phyloP scores from a whole-genome alignment of 2,797 vertebrate genomes.

The Zenarchopterus dispar region DNA sequence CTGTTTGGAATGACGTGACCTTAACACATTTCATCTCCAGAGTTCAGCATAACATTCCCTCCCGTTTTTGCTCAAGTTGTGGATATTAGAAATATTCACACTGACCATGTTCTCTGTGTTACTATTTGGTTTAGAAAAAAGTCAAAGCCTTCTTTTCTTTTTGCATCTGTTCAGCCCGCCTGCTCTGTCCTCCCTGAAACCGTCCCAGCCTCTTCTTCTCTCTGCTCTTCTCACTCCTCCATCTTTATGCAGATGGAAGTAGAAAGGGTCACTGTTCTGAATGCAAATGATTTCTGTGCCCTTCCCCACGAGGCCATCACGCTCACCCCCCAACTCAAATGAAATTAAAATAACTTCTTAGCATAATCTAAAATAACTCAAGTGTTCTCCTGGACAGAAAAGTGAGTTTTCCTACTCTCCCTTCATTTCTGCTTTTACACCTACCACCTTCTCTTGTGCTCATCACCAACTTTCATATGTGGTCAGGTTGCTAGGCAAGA shows the following conservation, averaged over 20 bases:
- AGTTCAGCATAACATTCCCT: conserved; percentile 33
- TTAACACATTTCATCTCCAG: conserved; percentile 40
- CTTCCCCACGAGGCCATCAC: conserved; percentile 63
- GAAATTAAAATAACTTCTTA: conserved; percentile 56
- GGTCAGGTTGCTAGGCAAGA: conserved; percentile 48
- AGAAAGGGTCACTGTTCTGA: conserved; percentile 76
- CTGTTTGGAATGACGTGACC: conserved; percentile 17
- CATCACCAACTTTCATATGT: conserved; percentile 41
- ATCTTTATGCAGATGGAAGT: conserved; percentile 77
- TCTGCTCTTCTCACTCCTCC: conserved; percentile 57
- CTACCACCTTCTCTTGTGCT: conserved; percentile 26
- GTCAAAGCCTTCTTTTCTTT: conserved; percentile 51
- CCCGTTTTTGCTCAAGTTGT: conserved; percentile 29
- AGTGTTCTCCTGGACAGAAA: conserved; percentile 47
- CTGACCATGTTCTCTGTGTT: conserved; percentile 35
- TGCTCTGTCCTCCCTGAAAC: conserved; percentile 58
- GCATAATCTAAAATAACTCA: conserved; percentile 67
- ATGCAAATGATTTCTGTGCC: conserved; percentile 74
- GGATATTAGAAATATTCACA: conserved; percentile 13
- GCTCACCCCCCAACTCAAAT: conserved; percentile 44
- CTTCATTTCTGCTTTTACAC: conserved; percentile 34
- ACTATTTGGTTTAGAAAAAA: conserved; percentile 41
- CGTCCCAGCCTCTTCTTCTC: conserved; percentile 54
- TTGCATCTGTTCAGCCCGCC: conserved; percentile 59
- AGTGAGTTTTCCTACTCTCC: conserved; percentile 43